These are phyloP conservation scores for Hozukius guyotensis DNA, from an alignment of 2,797 vertebrate genomes.

Conservation along the genomic window DNA sequence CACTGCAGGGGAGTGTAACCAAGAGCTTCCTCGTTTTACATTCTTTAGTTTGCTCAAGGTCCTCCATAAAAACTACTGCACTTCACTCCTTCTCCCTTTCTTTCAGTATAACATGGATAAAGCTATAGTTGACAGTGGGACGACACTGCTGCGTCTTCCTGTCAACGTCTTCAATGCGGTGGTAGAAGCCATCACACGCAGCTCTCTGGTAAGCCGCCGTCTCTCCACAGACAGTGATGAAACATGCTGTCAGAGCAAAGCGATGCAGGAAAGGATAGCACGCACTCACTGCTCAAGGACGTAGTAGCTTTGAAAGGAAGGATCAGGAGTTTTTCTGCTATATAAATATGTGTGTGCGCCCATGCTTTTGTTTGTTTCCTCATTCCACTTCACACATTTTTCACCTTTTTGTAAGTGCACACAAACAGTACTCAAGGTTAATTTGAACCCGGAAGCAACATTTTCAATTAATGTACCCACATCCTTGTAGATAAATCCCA, in stretches of 20 bases:
- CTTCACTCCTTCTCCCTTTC: constrained; percentile 17
- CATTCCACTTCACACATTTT: constrained; percentile 6
- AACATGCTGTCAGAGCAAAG: constrained; percentile 62
- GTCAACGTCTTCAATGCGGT: constrained; percentile 92
- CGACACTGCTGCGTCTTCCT: constrained; percentile 94
- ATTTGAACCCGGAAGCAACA: constrained; percentile 40
- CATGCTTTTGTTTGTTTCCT: neutral
- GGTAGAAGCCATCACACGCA: constrained; percentile 89
- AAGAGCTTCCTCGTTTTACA: constrained; percentile 28
- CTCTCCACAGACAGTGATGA: constrained; percentile 55
- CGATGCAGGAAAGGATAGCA: constrained; percentile 36
- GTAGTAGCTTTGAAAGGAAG: constrained; percentile 30
- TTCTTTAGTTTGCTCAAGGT: constrained; percentile 49
- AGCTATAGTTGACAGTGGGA: constrained; percentile 98
- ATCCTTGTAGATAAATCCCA: constrained; percentile 43
- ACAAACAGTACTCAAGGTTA: constrained; percentile 44
- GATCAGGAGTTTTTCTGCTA: constrained; percentile 1
- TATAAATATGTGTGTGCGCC: neutral
- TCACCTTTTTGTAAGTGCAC: constrained; percentile 9
- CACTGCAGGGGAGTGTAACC: constrained; percentile 1
- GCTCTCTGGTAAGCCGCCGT: constrained; percentile 86
- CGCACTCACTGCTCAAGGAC: constrained; percentile 57
- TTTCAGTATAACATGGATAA: constrained; percentile 95
- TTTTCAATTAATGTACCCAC: constrained; percentile 34
- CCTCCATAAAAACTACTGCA: constrained; percentile 15